A percentile compares a stretch with the other conserved stretches of the same genome.
These are phyloP conservation scores for Ceuthmochares aereus DNA, from an alignment of 2,113 vertebrate species.

Conservation along the genomic window DNA sequence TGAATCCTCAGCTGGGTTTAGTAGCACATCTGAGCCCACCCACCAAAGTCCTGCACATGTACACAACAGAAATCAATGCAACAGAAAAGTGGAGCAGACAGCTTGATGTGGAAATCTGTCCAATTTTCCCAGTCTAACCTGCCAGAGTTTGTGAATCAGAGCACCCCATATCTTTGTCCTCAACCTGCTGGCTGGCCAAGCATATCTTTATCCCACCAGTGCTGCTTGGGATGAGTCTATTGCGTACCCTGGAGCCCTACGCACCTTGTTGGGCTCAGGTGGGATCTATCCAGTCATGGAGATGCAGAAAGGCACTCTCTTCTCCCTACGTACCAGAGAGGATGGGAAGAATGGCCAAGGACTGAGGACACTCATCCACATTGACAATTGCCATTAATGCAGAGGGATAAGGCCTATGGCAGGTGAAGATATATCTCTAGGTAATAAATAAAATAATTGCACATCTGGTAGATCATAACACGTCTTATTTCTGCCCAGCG, in stretches of 20 bases:
- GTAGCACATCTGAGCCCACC: rapidly evolving
- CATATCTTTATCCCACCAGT: background rate
- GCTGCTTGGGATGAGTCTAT: background rate
- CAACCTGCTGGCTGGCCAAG: background rate
- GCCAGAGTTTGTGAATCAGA: background rate
- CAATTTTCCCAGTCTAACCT: background rate
- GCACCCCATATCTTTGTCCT: background rate
- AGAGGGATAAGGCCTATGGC: too few relatives aligned
- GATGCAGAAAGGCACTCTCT: background rate
- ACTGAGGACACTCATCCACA: background rate
- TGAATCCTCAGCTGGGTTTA: background rate
- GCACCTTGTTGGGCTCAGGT: background rate
- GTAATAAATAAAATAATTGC: background rate
- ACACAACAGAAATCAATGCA: background rate
- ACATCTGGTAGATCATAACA: background rate
- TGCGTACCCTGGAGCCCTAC: rapidly evolving
- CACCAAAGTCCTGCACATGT: rapidly evolving
- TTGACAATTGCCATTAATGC: background rate
- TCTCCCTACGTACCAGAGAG: background rate
- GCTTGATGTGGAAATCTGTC: background rate
- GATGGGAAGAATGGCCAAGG: background rate
- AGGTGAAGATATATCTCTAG: background rate
- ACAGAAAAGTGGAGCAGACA: background rate
- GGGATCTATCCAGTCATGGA: background rate
- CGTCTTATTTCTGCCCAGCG: background rate